Evolutionary conservation across 1,140 invertebrate genomes (phyloP).

Genomic region (Ganaspis sp.): DNA sequence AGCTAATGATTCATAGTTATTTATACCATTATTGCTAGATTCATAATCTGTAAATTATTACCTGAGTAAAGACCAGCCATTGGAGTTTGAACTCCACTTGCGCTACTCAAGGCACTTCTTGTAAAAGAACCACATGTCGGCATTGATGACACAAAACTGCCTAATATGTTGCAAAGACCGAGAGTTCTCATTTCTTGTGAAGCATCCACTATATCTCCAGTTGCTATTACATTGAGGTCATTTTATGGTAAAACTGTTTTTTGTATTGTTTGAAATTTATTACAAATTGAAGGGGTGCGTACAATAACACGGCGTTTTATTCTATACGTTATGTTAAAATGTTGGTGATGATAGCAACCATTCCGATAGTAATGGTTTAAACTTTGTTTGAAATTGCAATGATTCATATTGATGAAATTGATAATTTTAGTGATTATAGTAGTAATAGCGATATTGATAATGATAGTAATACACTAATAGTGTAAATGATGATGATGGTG

Average conservation of each 20-base stretch:
- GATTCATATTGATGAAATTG: too few relatives aligned
- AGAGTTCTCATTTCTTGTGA: slow-evolving; percentile 84
- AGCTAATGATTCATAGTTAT: slow-evolving; percentile 4
- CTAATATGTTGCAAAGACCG: slow-evolving; percentile 83
- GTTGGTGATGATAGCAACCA: too few relatives aligned
- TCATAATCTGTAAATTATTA: slow-evolving; percentile 47
- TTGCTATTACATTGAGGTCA: slow-evolving; percentile 63
- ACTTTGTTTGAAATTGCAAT: too few relatives aligned
- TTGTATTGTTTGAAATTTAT: neutral
- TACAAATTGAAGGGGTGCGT: neutral
- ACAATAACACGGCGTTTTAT: too few relatives aligned
- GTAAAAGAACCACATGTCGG: slow-evolving; percentile 85
- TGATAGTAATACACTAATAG: too few relatives aligned
- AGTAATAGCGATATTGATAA: too few relatives aligned
- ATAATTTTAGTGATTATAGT: too few relatives aligned
- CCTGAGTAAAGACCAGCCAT: slow-evolving; percentile 84
- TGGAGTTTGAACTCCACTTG: slow-evolving; percentile 86
- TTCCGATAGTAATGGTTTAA: too few relatives aligned
- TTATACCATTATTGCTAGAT: neutral
- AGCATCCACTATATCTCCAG: slow-evolving; percentile 77
- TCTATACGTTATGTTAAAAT: too few relatives aligned
- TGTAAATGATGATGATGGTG: too few relatives aligned
- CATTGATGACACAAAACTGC: slow-evolving; percentile 84
- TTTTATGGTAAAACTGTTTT: slow-evolving; percentile 17
- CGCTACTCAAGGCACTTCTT: slow-evolving; percentile 85